These are phyloP conservation scores for Dynastes grantii DNA, from an alignment of 2,888 invertebrate genomes.

Conservation along the genomic window DNA sequence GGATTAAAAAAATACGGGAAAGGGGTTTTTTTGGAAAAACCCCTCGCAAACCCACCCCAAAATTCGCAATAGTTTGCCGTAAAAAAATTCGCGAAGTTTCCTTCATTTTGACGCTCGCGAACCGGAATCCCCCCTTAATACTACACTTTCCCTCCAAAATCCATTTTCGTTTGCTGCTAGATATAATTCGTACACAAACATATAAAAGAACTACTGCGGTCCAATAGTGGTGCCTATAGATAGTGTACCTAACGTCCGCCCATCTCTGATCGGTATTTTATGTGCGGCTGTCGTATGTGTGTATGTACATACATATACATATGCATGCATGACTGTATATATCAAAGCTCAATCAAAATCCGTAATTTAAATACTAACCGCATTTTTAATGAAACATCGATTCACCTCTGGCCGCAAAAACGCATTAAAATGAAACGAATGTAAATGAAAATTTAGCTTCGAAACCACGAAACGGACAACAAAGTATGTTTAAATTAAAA, in stretches of 20 bases:
- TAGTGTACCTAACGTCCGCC: neutral
- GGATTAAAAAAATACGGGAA: too few relatives aligned
- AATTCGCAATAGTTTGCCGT: too few relatives aligned
- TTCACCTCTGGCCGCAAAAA: conserved; percentile 60
- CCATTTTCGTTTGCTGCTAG: neutral
- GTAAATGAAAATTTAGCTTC: conserved; percentile 61
- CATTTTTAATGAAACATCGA: conserved; percentile 63
- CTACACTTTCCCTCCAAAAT: too few relatives aligned
- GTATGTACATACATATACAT: neutral
- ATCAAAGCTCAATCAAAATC: conserved; percentile 57
- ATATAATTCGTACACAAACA: neutral
- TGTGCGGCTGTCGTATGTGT: neutral
- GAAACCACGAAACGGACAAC: conserved; percentile 59
- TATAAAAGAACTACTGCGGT: conserved; percentile 17
- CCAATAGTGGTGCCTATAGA: neutral
- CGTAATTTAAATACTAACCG: conserved; percentile 60
- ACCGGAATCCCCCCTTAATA: too few relatives aligned
- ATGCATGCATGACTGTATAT: neutral
- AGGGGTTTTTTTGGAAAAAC: too few relatives aligned
- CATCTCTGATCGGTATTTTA: conserved; percentile 16
- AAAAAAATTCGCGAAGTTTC: too few relatives aligned
- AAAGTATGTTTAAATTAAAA: conserved; percentile 55
- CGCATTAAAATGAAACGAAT: conserved; percentile 62
- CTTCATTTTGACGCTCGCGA: too few relatives aligned
- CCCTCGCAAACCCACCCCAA: too few relatives aligned